Evolutionary conservation across 2,113 vertebrate genomes (phyloP).

Genomic region (Perognathus longimembris): DNA sequence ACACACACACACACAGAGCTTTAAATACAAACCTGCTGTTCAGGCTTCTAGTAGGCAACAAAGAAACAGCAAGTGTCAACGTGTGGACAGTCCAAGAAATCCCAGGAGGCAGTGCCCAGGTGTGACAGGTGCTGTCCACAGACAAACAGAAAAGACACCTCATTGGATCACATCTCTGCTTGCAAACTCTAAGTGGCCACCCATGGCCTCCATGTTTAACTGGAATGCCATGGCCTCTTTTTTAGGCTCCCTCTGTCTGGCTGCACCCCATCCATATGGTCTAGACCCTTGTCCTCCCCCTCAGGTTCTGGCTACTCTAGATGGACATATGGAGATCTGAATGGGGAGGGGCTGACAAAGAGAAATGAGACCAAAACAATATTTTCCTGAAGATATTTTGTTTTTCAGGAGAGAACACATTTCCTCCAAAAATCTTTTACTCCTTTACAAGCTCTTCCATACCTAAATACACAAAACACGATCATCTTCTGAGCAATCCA

Average conservation of each 20-base stretch:
- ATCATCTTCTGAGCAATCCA: constrained; percentile 77
- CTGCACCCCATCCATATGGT: neutral
- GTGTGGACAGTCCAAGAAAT: neutral
- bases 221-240: neutral
- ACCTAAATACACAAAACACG: constrained; percentile 78
- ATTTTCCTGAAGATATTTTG: constrained; percentile 63
- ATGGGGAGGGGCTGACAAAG: constrained; percentile 10
- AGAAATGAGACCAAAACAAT: constrained; percentile 62
- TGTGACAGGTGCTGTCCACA: neutral
- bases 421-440: constrained; percentile 42
- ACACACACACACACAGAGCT: neutral
- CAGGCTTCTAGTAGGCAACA: constrained; percentile 19
- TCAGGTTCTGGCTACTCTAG: neutral
- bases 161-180: neutral
- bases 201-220: neutral
- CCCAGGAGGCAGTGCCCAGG: neutral
- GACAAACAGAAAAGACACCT: neutral
- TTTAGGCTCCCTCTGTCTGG: neutral
- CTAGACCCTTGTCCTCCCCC: neutral
- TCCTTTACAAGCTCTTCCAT: constrained; percentile 74
- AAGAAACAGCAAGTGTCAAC: constrained; percentile 24
- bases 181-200: neutral
- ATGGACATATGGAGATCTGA: neutral
- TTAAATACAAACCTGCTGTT: neutral
- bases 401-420: constrained; percentile 72